phyloP scores from a whole-genome alignment of 1,140 invertebrate species.

The Microplitis mediator region DNA sequence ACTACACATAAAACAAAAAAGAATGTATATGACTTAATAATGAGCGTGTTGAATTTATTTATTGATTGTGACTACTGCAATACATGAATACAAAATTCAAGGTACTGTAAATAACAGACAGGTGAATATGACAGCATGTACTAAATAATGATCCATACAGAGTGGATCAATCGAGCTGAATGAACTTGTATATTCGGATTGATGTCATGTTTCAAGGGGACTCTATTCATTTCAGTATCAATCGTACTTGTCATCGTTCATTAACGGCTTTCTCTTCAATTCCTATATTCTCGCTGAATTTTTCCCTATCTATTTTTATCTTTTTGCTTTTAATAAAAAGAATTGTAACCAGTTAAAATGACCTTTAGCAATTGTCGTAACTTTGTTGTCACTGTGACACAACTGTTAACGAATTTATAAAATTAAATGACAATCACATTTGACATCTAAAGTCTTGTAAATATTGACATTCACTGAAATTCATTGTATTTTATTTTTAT shows the following conservation, averaged over 20 bases:
- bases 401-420: too few species aligned
- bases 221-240: constrained; percentile 6
- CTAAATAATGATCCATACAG: constrained; percentile 11
- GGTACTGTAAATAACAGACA: background rate
- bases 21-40: too few species aligned
- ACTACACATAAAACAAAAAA: too few species aligned
- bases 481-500: too few species aligned
- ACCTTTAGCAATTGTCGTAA: background rate
- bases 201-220: background rate
- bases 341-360: background rate
- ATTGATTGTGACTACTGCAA: too few species aligned
- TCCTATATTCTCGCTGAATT: background rate
- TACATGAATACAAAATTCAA: too few species aligned
- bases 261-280: background rate
- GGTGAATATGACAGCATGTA: constrained; percentile 6
- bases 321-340: background rate
- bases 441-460: too few species aligned
- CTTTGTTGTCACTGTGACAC: background rate
- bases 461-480: too few species aligned
- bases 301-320: background rate
- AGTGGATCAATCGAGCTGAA: constrained; percentile 3
- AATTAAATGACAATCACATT: too few species aligned
- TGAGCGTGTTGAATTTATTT: too few species aligned
- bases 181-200: constrained; percentile 2
- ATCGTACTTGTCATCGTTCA: background rate